phyloP scores from a whole-genome alignment of 2,888 invertebrate genomes.

The Scaptomyza parva region DNA sequence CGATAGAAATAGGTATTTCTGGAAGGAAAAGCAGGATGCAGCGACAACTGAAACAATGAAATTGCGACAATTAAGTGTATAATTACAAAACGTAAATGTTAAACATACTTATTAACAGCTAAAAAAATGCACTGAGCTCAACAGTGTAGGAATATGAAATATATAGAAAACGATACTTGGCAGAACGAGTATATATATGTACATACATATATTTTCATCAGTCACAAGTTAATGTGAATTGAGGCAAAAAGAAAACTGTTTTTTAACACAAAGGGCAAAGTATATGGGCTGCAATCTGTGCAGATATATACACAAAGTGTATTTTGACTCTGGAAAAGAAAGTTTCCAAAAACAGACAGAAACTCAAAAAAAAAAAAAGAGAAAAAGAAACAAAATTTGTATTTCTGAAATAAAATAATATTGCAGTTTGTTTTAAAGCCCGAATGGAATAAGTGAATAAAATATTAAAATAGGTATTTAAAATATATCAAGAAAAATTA shows the following conservation, averaged over 20 bases:
- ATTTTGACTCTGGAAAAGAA: slow-evolving; percentile 27
- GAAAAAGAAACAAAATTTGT: slow-evolving; percentile 63
- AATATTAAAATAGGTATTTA: slow-evolving; percentile 74
- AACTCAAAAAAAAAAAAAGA: slow-evolving; percentile 40
- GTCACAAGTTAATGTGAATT: slow-evolving; percentile 54
- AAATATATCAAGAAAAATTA: slow-evolving; percentile 76
- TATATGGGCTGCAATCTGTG: slow-evolving; percentile 5
- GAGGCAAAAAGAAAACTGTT: slow-evolving; percentile 44
- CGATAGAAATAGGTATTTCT: slow-evolving; percentile 13
- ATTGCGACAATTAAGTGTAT: slow-evolving; percentile 78
- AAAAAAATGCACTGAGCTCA: slow-evolving; percentile 26
- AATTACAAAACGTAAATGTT: slow-evolving; percentile 59
- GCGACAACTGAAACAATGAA: slow-evolving; percentile 78
- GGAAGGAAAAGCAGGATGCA: slow-evolving; percentile 26
- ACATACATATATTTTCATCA: slow-evolving; percentile 55
- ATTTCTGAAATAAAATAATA: slow-evolving; percentile 79
- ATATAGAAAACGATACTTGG: slow-evolving; percentile 6
- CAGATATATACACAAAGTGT: slow-evolving; percentile 24
- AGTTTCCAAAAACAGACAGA: slow-evolving; percentile 9
- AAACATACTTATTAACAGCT: slow-evolving; percentile 43
- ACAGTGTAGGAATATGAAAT: slow-evolving; percentile 25
- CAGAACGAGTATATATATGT: slow-evolving; percentile 16
- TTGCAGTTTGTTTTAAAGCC: slow-evolving; percentile 79
- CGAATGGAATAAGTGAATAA: slow-evolving; percentile 76
- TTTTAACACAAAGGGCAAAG: slow-evolving; percentile 31